Evolutionary conservation across 2,797 vertebrate species (phyloP).

Genomic region (Scomberomorus guttatus): DNA sequence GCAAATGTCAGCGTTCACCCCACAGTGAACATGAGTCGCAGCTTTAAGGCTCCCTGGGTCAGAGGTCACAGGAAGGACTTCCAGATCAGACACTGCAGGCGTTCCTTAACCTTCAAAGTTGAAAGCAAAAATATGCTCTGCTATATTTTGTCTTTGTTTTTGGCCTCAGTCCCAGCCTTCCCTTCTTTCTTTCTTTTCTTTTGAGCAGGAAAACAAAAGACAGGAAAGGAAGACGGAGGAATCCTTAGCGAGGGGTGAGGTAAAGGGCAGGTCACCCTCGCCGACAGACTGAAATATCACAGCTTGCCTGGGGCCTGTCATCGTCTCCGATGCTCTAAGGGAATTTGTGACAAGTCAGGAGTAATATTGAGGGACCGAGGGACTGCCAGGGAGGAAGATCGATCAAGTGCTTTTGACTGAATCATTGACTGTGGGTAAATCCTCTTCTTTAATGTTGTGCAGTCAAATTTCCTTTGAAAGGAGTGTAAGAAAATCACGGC

Average conservation of each 20-base stretch:
- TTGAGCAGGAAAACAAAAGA: slow-evolving; percentile 36
- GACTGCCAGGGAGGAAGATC: background rate
- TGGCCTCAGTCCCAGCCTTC: background rate
- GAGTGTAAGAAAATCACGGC: background rate
- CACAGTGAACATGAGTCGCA: slow-evolving; percentile 4
- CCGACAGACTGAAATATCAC: slow-evolving; percentile 66
- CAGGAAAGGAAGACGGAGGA: slow-evolving; percentile 28
- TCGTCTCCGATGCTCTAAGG: slow-evolving; percentile 27
- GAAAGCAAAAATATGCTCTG: slow-evolving; percentile 11
- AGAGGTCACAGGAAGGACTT: slow-evolving; percentile 54
- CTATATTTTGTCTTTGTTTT: slow-evolving; percentile 3
- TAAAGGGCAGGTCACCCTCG: slow-evolving; percentile 64
- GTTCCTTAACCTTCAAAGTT: slow-evolving; percentile 55
- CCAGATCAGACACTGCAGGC: slow-evolving; percentile 39
- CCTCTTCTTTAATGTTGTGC: slow-evolving; percentile 39
- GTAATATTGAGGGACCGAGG: background rate
- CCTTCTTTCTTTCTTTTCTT: background rate
- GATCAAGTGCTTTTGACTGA: slow-evolving; percentile 43
- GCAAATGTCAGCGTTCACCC: slow-evolving; percentile 55
- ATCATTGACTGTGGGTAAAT: slow-evolving; percentile 37
- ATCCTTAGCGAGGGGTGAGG: slow-evolving; percentile 43
- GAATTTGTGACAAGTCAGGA: slow-evolving; percentile 39
- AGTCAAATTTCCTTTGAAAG: slow-evolving; percentile 3
- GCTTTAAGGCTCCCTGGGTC: slow-evolving; percentile 38
- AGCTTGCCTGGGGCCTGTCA: slow-evolving; percentile 51